These are phyloP conservation scores for Rhinella marina DNA, from an alignment of 2,797 vertebrate genomes.

Conservation along the genomic window DNA sequence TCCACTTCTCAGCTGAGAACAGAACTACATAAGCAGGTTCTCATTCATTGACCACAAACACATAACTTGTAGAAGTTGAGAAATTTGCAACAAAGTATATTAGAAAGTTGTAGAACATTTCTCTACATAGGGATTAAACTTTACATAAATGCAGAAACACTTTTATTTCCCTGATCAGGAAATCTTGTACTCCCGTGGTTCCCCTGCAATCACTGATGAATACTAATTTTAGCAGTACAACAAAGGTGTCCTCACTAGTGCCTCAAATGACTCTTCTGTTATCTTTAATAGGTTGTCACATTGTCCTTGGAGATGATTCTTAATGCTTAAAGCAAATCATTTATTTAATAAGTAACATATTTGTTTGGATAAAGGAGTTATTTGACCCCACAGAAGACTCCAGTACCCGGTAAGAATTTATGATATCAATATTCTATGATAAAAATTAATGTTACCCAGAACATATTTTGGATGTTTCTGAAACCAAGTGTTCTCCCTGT, in stretches of 20 bases:
- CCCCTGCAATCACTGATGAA: no score
- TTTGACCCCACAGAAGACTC: not conserved
- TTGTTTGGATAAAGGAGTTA: not conserved
- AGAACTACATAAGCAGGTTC: not conserved
- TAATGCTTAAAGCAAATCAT: not conserved
- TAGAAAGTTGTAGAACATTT: not conserved
- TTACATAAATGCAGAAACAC: no score
- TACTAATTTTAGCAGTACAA: no score
- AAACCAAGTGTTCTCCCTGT: not conserved
- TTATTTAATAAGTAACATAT: not conserved
- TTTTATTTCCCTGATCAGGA: no score
- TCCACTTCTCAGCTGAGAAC: not conserved
- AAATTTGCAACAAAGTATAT: not conserved
- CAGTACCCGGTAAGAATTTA: not conserved
- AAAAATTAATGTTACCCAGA: not conserved
- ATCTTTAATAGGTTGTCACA: not conserved
- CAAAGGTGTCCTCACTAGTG: no score
- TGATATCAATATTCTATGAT: no score
- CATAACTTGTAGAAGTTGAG: not conserved
- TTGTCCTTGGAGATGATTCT: not conserved
- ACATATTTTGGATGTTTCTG: not conserved
- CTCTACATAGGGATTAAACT: not conserved
- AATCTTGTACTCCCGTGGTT: no score
- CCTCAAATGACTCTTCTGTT: not conserved
- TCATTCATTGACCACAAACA: not conserved